Conservation (phyloP, 2,797 vertebrate species). For the Sebastes variabilis region DNA sequence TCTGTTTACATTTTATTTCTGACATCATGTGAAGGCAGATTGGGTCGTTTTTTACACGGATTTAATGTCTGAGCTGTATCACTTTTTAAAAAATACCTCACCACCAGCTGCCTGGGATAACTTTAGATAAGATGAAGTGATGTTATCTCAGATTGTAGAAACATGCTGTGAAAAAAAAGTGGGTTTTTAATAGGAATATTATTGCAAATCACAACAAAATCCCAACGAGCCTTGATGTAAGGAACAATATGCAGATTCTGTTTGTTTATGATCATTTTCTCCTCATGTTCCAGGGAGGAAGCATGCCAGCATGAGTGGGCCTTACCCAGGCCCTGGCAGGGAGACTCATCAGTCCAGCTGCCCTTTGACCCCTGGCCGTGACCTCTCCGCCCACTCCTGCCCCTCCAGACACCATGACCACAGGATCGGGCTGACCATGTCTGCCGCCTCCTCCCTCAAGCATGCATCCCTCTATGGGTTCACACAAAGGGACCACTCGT, state of each 20-base stretch:
- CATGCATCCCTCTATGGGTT: slow-evolving; percentile 79
- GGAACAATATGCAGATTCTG: not conserved
- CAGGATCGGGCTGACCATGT: slow-evolving; percentile 75
- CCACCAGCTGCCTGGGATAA: slow-evolving; percentile 20
- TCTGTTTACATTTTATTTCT: slow-evolving; percentile 40
- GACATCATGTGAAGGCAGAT: not conserved
- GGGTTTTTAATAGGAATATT: not conserved
- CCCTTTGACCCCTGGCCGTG: slow-evolving; percentile 79
- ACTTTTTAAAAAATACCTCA: not conserved
- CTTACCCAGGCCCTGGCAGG: slow-evolving; percentile 83
- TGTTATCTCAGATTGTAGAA: not conserved
- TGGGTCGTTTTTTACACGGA: not conserved
- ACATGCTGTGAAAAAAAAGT: not conserved
- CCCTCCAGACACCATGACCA: slow-evolving; percentile 81
- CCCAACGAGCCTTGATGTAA: not conserved
- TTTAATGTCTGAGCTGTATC: not conserved
- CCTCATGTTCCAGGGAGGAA: slow-evolving; percentile 70
- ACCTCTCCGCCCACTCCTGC: slow-evolving; percentile 74
- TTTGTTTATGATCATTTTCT: not conserved
- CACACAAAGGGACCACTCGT: slow-evolving; percentile 77
- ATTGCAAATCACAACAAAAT: not conserved
- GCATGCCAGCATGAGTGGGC: slow-evolving; percentile 88
- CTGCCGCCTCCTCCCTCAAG: slow-evolving; percentile 75
- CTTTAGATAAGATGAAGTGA: not conserved
- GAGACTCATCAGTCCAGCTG: slow-evolving; percentile 79